Conservation (phyloP, 2,113 vertebrate species). For the Colaptes auratus region DNA sequence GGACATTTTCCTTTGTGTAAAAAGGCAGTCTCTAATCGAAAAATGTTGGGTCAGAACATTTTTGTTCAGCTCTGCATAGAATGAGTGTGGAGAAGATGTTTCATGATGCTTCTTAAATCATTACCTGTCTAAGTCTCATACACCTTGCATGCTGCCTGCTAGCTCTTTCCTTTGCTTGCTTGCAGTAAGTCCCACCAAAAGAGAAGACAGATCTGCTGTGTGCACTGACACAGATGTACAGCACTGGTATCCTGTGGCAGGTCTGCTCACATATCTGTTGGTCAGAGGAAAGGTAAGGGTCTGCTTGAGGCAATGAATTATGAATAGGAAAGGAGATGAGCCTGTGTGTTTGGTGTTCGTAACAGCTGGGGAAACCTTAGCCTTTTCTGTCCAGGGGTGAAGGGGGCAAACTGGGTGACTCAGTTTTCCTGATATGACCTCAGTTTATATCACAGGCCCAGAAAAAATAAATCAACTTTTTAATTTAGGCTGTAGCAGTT, state of each 20-base stretch:
- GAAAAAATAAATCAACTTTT: neutral
- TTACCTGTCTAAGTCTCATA: neutral
- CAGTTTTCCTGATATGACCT: neutral
- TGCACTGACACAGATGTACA: neutral
- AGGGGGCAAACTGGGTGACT: neutral
- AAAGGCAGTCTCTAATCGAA: neutral
- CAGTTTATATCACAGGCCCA: neutral
- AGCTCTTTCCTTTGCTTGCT: neutral
- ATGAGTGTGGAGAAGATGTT: neutral
- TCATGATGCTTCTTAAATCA: neutral
- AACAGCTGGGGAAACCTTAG: neutral
- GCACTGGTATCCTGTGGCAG: neutral
- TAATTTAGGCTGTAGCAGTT: neutral
- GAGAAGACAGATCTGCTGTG: neutral
- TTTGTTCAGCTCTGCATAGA: neutral
- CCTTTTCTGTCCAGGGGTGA: neutral
- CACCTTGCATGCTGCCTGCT: rapidly evolving
- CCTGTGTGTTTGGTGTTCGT: neutral
- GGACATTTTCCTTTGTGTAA: neutral
- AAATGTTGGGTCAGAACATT: neutral
- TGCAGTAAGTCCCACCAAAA: neutral
- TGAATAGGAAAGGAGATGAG: neutral
- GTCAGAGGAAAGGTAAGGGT: neutral
- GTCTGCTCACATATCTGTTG: neutral
- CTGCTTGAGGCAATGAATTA: neutral